phyloP scores from a whole-genome alignment of 2,888 invertebrate species.

The Esperia sulphurella region DNA sequence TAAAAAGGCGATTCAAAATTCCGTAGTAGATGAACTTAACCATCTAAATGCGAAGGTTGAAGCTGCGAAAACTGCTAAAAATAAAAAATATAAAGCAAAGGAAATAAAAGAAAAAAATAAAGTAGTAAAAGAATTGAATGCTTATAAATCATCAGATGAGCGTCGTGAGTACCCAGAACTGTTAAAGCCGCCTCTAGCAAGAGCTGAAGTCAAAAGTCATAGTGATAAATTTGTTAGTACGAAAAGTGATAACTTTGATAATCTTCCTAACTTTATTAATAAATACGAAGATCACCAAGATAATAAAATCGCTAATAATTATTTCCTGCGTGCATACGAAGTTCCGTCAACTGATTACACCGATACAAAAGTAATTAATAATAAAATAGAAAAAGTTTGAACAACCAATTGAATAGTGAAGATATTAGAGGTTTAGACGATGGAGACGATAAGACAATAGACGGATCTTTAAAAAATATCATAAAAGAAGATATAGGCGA shows the following conservation, averaged over 20 bases:
- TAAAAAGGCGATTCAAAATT: background rate
- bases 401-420: background rate
- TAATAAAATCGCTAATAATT: background rate
- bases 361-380: background rate
- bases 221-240: background rate
- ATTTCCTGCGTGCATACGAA: background rate
- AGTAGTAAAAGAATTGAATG: background rate
- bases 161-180: slow-evolving; percentile 29
- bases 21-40: background rate
- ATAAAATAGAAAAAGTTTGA: background rate
- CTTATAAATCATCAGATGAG: slow-evolving; percentile 1
- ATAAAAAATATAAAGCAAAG: background rate
- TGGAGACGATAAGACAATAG: background rate
- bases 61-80: background rate
- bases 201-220: slow-evolving; percentile 16
- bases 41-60: background rate
- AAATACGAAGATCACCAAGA: background rate
- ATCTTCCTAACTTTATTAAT: background rate
- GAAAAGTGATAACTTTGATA: background rate
- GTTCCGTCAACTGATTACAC: background rate
- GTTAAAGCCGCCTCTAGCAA: slow-evolving; percentile 26
- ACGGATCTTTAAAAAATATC: background rate
- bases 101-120: background rate
- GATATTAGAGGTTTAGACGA: background rate
- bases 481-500: background rate